These are phyloP conservation scores for Sparus aurata DNA, from an alignment of 2,797 vertebrate species.

Conservation along the genomic window DNA sequence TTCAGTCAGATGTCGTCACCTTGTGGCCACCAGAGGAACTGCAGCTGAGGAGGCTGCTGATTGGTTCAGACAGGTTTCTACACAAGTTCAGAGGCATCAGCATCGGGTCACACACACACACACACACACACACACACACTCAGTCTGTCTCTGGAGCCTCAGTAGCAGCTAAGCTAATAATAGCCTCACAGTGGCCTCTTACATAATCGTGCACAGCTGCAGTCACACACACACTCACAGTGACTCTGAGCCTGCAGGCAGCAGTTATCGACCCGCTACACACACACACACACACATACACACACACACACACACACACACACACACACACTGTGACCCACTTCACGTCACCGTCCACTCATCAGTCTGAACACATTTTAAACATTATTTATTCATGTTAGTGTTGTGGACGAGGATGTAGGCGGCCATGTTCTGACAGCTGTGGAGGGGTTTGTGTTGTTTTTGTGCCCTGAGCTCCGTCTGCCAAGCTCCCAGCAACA, in stretches of 20 bases:
- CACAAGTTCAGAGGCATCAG: neutral
- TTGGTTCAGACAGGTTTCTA: neutral
- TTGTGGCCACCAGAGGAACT: neutral
- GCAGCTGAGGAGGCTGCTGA: constrained; percentile 2
- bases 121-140: constrained; percentile 32
- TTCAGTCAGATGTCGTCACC: neutral
- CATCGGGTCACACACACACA: constrained; percentile 6
- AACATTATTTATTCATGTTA: too few species aligned
- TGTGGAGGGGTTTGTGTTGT: too few species aligned
- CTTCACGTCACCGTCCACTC: neutral
- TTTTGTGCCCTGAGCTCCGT: neutral
- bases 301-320: too few species aligned
- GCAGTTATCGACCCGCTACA: neutral
- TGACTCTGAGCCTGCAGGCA: constrained; percentile 27
- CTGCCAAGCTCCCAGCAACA: too few species aligned
- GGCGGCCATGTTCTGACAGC: too few species aligned
- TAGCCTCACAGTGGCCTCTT: constrained; percentile 61
- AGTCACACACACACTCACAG: constrained; percentile 7
- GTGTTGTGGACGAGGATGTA: too few species aligned
- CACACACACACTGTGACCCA: constrained; percentile 14
- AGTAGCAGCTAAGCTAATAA: constrained; percentile 69
- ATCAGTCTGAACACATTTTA: too few species aligned
- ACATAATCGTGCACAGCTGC: constrained; percentile 66
- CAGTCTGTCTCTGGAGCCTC: constrained; percentile 38
- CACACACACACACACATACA: too few species aligned